These are phyloP conservation scores for Porites divaricata DNA, from an alignment of 92 coral and sea anemone species.

Conservation along the genomic window DNA sequence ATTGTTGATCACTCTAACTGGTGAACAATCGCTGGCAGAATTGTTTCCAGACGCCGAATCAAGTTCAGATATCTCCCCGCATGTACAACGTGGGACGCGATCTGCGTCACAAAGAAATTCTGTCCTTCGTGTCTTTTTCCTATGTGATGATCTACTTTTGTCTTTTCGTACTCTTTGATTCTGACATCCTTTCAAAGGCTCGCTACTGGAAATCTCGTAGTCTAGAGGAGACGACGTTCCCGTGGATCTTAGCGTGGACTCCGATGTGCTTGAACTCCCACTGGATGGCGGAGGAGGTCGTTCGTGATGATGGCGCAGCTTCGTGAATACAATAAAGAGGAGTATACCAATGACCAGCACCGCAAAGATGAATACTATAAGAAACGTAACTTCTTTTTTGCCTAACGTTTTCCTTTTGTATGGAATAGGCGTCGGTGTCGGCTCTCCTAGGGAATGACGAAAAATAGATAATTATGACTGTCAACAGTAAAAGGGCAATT, in stretches of 20 bases:
- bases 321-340: constrained; percentile 76
- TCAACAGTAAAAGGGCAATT: too few relatives aligned
- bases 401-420: constrained; percentile 55
- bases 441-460: constrained; percentile 18
- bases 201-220: constrained; percentile 72
- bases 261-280: constrained; percentile 95
- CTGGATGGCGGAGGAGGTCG: constrained; percentile 65
- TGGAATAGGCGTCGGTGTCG: constrained; percentile 7
- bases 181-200: constrained; percentile 55
- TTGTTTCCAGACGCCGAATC: constrained; percentile 76
- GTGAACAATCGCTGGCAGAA: constrained; percentile 73
- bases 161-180: constrained; percentile 50
- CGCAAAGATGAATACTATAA: constrained; percentile 82
- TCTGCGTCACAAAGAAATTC: constrained; percentile 68
- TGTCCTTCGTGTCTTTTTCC: constrained; percentile 52
- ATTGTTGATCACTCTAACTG: constrained; percentile 59
- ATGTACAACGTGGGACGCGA: constrained; percentile 77
- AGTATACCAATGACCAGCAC: constrained; percentile 78
- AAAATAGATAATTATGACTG: not conserved
- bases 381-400: constrained; percentile 80
- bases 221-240: constrained; percentile 83
- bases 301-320: constrained; percentile 84
- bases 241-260: constrained; percentile 84
- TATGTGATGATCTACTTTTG: constrained; percentile 56
- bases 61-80: constrained; percentile 77